Percentiles rank a stretch among this genome's conserved stretches.
Conservation (phyloP, 2,113 vertebrate genomes). For the Alligator sinensis region DNA sequence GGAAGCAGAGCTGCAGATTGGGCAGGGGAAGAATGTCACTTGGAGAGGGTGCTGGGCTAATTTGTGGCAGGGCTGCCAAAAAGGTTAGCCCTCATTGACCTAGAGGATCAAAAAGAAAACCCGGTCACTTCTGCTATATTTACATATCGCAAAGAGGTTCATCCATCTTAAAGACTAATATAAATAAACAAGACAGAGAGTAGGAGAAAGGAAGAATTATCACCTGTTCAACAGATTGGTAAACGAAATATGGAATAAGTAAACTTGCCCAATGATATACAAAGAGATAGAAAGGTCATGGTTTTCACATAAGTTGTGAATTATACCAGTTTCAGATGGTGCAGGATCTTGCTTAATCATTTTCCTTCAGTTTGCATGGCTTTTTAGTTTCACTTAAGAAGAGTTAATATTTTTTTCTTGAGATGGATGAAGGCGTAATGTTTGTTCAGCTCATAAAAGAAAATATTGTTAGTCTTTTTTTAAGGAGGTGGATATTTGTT, state of each 20-base stretch:
- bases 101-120: too few relatives aligned
- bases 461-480: neutral
- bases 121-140: too few relatives aligned
- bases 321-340: neutral
- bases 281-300: neutral
- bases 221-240: too few relatives aligned
- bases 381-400: neutral
- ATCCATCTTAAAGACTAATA: too few relatives aligned
- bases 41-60: too few relatives aligned
- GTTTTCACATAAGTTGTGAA: neutral
- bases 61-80: too few relatives aligned
- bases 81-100: too few relatives aligned
- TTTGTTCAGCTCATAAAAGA: neutral
- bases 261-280: rapidly evolving
- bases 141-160: too few relatives aligned
- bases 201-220: neutral
- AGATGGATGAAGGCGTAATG: neutral
- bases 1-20: too few relatives aligned
- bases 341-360: neutral
- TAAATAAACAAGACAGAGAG: too few relatives aligned
- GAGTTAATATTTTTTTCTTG: neutral
- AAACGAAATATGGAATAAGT: too few relatives aligned
- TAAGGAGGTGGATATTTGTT: neutral
- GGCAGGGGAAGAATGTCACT: too few relatives aligned
- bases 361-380: neutral